Percentiles rank a stretch among this genome's conserved stretches.
phyloP scores from a whole-genome alignment of 1,140 invertebrate species.

The Tribolium castaneum region DNA sequence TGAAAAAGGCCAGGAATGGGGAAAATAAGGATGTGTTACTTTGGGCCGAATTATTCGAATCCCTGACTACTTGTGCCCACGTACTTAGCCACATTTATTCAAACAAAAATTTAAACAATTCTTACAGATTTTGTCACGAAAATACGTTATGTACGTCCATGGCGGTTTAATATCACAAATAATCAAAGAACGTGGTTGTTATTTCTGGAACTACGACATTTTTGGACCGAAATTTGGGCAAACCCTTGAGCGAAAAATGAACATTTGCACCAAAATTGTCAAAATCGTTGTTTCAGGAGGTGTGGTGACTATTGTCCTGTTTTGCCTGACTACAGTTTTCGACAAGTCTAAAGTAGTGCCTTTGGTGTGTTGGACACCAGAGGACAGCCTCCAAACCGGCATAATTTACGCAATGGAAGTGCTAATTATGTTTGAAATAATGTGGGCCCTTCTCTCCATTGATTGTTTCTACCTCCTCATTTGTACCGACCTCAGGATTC shows the following conservation, averaged over 20 bases:
- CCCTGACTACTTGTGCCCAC: not conserved
- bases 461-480: slow-evolving; percentile 5
- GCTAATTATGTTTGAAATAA: slow-evolving; percentile 9
- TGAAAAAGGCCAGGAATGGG: not conserved
- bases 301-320: not conserved
- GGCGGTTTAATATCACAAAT: not conserved
- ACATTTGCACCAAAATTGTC: not conserved
- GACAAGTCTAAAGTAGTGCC: not conserved
- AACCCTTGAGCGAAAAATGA: not conserved
- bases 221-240: not conserved
- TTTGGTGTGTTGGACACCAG: slow-evolving; percentile 5
- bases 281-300: not conserved
- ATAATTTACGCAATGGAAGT: slow-evolving; percentile 9
- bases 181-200: not conserved
- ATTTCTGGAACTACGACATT: not conserved
- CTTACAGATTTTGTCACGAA: not conserved
- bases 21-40: not conserved
- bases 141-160: slow-evolving; percentile 1
- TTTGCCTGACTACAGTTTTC: not conserved
- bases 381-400: not conserved
- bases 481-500: slow-evolving; percentile 10
- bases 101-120: not conserved
- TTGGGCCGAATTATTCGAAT: not conserved
- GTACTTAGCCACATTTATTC: not conserved
- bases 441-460: not conserved